Percentiles rank a stretch among this genome's conserved stretches.
These are phyloP conservation scores for Molothrus aeneus DNA, from an alignment of 2,797 vertebrate genomes.

Conservation along the genomic window DNA sequence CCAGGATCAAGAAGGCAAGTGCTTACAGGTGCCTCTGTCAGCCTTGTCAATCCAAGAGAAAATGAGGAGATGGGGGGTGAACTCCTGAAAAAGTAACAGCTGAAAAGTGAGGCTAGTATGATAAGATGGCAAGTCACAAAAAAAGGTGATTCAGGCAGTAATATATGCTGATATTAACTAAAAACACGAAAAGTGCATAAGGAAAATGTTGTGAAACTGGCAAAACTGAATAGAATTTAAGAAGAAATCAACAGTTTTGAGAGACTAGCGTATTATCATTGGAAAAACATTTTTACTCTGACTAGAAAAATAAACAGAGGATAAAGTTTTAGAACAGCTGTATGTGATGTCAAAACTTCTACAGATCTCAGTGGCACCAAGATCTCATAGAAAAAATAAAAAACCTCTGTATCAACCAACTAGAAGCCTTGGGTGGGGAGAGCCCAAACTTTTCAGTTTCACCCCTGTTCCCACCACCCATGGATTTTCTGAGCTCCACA, in stretches of 20 bases:
- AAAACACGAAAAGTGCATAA: not conserved
- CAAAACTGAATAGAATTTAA: not conserved
- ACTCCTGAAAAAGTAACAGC: slow-evolving; percentile 46
- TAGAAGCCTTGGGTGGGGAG: not conserved
- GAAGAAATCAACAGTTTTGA: slow-evolving; percentile 13
- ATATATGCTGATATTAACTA: not conserved
- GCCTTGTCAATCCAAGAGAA: slow-evolving; percentile 34
- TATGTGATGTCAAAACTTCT: not conserved
- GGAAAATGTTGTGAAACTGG: slow-evolving; percentile 8
- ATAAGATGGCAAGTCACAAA: not conserved
- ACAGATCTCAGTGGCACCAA: not conserved
- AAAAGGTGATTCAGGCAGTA: not conserved
- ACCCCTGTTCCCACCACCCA: not conserved
- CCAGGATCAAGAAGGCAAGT: slow-evolving; percentile 48
- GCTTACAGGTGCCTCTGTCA: slow-evolving; percentile 36
- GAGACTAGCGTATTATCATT: not conserved
- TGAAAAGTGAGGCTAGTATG: slow-evolving; percentile 45
- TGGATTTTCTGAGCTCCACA: not conserved
- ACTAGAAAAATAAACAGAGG: not conserved
- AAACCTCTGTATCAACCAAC: not conserved
- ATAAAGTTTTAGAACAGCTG: not conserved
- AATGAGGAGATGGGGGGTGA: not conserved
- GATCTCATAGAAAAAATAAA: not conserved
- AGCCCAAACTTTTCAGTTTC: not conserved
- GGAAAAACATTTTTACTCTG: not conserved